phyloP scores from a whole-genome alignment of 2,113 vertebrate genomes.

The Prochilodus magdalenae region DNA sequence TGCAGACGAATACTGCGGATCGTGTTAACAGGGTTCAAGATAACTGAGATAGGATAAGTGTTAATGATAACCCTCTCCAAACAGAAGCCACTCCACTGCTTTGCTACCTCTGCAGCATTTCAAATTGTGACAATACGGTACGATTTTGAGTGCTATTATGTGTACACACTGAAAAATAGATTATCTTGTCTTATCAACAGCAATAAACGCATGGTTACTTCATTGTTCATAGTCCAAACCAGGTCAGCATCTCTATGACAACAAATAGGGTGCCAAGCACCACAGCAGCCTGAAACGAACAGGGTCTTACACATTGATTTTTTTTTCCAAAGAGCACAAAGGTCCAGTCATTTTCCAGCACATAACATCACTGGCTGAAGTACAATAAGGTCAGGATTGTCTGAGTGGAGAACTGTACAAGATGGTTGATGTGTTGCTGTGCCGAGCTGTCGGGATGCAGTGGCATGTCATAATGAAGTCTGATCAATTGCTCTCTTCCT shows the following conservation, averaged over 20 bases:
- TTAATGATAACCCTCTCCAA: neutral
- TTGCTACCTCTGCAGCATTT: neutral
- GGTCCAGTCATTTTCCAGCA: neutral
- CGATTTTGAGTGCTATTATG: neutral
- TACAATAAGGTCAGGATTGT: neutral
- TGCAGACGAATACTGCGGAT: neutral
- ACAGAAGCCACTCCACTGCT: neutral
- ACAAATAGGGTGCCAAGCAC: neutral
- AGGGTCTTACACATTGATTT: no score
- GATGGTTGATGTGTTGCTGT: conserved; percentile 5
- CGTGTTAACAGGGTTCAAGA: neutral
- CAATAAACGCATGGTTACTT: neutral
- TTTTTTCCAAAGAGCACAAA: neutral
- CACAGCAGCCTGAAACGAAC: neutral
- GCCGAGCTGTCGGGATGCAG: neutral
- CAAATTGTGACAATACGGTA: neutral
- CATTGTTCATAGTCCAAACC: neutral
- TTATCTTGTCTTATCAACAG: neutral
- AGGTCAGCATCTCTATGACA: neutral
- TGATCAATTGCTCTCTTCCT: neutral
- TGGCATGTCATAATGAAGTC: conserved; percentile 2
- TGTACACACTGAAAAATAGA: neutral
- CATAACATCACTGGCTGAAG: neutral
- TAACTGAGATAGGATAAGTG: neutral
- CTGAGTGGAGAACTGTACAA: neutral